Percentiles rank a stretch among this genome's conserved stretches.
phyloP scores from a whole-genome alignment of 2,797 vertebrate species.

The Parambassis ranga region DNA sequence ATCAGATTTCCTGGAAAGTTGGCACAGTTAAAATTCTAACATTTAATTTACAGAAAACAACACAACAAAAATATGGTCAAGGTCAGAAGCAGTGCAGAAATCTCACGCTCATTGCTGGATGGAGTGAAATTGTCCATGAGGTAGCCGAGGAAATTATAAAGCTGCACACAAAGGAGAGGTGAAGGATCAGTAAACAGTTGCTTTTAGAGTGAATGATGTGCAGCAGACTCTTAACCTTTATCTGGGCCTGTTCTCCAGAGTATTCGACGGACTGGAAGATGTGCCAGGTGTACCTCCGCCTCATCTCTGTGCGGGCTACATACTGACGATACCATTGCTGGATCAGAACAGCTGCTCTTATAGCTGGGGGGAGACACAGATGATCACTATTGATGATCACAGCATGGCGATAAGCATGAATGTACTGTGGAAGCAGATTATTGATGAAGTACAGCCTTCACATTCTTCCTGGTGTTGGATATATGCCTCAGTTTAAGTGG shows the following conservation, averaged over 20 bases:
- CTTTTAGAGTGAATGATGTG: too few species aligned
- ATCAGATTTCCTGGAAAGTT: constrained; percentile 86
- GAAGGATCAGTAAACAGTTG: too few species aligned
- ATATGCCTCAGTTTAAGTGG: too few species aligned
- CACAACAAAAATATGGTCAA: too few species aligned
- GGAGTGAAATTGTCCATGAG: constrained; percentile 92
- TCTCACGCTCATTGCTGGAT: constrained; percentile 88
- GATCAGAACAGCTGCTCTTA: constrained; percentile 88
- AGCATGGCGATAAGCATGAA: too few species aligned
- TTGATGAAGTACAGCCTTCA: too few species aligned
- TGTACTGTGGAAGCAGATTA: too few species aligned
- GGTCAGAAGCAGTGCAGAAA: background rate
- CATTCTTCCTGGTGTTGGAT: too few species aligned
- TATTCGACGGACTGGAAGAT: constrained; percentile 98
- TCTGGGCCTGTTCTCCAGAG: constrained; percentile 92
- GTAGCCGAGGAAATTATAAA: constrained; percentile 94
- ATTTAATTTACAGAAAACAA: background rate
- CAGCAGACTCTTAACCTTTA: constrained; percentile 80
- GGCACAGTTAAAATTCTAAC: background rate
- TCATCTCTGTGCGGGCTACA: constrained; percentile 88
- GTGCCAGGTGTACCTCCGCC: constrained; percentile 91
- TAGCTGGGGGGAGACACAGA: constrained; percentile 78
- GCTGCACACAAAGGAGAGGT: constrained; percentile 70
- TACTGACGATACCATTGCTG: constrained; percentile 93
- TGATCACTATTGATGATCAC: too few species aligned